Evolutionary conservation across 2,888 invertebrate genomes (phyloP).

Genomic region (Tachystola acroxantha): DNA sequence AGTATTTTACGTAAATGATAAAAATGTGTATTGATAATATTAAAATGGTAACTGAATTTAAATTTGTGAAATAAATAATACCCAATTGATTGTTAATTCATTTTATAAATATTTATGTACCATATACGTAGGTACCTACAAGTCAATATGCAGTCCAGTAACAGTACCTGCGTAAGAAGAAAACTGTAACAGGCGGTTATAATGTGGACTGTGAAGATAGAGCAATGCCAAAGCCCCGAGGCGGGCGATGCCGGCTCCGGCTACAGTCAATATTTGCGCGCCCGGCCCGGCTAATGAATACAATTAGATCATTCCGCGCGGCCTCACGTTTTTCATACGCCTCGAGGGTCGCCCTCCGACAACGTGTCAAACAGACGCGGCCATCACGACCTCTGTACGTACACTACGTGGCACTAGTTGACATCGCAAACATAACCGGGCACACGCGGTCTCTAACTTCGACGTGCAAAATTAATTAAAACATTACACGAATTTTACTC

Average conservation of each 20-base stretch:
- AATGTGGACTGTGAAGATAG: not conserved
- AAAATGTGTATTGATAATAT: too few relatives aligned
- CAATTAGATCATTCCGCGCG: slow-evolving; percentile 78
- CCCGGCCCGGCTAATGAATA: slow-evolving; percentile 73
- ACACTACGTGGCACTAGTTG: slow-evolving; percentile 38
- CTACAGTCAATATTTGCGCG: slow-evolving; percentile 72
- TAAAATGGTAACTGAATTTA: too few relatives aligned
- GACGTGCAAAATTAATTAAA: slow-evolving; percentile 21
- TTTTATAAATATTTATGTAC: too few relatives aligned
- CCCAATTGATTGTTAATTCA: too few relatives aligned
- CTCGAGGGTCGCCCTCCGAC: slow-evolving; percentile 51
- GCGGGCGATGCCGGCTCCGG: slow-evolving; percentile 45
- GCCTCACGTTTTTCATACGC: slow-evolving; percentile 74
- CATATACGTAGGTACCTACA: not conserved
- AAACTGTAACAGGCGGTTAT: not conserved
- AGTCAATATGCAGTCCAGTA: not conserved
- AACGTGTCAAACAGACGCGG: slow-evolving; percentile 55
- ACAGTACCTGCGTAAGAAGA: too few relatives aligned
- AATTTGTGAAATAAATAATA: too few relatives aligned
- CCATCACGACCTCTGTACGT: slow-evolving; percentile 43
- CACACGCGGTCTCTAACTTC: slow-evolving; percentile 16
- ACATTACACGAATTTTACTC: slow-evolving; percentile 1
- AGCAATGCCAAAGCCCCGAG: slow-evolving; percentile 25
- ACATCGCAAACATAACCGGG: slow-evolving; percentile 7
- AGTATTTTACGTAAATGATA: too few relatives aligned